Base-by-base conservation (phyloP, 2,888 invertebrate genomes). In the Megalurothrips usitatus region DNA sequence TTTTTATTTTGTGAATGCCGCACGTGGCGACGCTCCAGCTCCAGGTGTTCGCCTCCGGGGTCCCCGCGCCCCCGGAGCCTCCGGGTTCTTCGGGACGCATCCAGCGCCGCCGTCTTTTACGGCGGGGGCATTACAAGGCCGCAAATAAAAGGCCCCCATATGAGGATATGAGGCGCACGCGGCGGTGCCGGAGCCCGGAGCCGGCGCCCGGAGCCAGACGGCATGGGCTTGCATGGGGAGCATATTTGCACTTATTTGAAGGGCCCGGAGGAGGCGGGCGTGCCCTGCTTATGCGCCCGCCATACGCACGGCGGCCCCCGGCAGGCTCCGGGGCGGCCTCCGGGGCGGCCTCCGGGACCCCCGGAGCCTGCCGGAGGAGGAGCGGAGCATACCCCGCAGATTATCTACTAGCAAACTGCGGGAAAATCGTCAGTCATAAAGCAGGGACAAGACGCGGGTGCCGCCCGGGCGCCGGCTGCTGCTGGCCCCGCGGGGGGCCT, bases 361-460 rank as follows among this genome's bases (percentile, higher is more conserved):
- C n/a, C 1, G 2, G 63, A 8, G 63, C n/a, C 8, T 9, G 52
- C 14, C n/a, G 63, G 63, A 1, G n/a, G 23, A 19, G 12, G 68
- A 23, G 34, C 26, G 68, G 68, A 75, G 23, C 23, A 68, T 68
- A 75, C 26, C 26, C 68, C 68, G 68, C 68, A 75, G 68, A 75
- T 75, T 75, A 75, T 75, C 68, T 26, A 75, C 68, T 75, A 75
- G 68, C 68, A 75, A 75, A 75, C 68, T 23, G 68, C 68, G 68
- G 68, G 68, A 75, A 75, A 75, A 75, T 75, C 68, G 68, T 75
- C 68, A 75, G 68, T 75, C 68, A 75, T 75, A 75, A 75, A 75
- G 68, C 68, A 75, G 68, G 26, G 23, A 75, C 68, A 75, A 75
- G 68, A 23, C 68, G 68, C 23, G 23, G 11, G 23, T 23, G n/a